phyloP scores from a whole-genome alignment of 2,888 invertebrate genomes.

The Aphidoletes aphidimyza region DNA sequence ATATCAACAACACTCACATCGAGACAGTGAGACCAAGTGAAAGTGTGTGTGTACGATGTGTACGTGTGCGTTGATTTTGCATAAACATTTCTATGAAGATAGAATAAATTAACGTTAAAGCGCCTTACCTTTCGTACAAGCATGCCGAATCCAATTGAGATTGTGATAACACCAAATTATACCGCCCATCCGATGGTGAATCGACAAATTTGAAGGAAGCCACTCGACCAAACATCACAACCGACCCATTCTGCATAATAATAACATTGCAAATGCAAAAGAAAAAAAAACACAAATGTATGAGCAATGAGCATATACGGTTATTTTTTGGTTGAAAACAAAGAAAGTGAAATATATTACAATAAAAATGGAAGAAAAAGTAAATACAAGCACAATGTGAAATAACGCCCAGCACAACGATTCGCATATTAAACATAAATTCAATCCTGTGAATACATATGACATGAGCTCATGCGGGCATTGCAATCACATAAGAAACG shows the following conservation, averaged over 20 bases:
- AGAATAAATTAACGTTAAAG: background rate
- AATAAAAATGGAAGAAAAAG: background rate
- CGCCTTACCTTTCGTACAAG: slow-evolving; percentile 82
- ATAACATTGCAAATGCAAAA: background rate
- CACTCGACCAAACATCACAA: slow-evolving; percentile 86
- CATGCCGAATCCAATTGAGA: slow-evolving; percentile 80
- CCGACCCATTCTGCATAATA: slow-evolving; percentile 76
- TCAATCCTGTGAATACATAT: no score
- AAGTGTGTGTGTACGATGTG: no score
- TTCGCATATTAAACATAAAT: no score
- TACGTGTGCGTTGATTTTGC: no score
- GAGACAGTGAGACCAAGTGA: no score
- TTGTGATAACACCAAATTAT: slow-evolving; percentile 80
- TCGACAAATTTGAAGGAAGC: slow-evolving; percentile 88
- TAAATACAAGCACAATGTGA: background rate
- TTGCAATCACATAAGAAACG: background rate
- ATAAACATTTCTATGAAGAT: background rate
- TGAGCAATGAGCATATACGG: background rate
- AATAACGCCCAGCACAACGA: background rate
- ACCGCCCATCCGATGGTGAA: slow-evolving; percentile 82
- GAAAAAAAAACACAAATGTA: background rate
- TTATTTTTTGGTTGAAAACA: no score
- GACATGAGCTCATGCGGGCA: no score
- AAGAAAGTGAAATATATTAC: background rate
- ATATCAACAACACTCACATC: no score